These are phyloP conservation scores for Drosophila busckii DNA, from an alignment of 1,140 invertebrate genomes.

Conservation along the genomic window DNA sequence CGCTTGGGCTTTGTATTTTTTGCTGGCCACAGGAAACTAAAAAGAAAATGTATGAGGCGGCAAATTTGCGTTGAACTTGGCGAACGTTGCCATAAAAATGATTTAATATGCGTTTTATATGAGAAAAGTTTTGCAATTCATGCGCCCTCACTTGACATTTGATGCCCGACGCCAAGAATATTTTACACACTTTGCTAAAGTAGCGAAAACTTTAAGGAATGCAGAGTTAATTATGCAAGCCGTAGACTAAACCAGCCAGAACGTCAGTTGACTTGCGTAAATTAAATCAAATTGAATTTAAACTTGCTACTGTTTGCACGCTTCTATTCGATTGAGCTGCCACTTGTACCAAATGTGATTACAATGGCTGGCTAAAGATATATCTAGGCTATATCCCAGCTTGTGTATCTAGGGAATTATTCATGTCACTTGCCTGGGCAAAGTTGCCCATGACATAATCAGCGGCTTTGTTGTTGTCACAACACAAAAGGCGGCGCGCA, in stretches of 20 bases:
- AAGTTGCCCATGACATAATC: conserved; percentile 20
- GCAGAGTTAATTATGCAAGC: conserved; percentile 27
- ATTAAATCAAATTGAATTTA: conserved; percentile 37
- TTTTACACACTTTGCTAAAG: conserved; percentile 2
- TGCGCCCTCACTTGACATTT: conserved; percentile 23
- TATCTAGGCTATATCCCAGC: background rate
- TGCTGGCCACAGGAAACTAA: conserved; percentile 16
- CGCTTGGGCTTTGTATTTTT: too few relatives aligned
- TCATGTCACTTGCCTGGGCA: conserved; percentile 28
- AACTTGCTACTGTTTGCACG: conserved; percentile 30
- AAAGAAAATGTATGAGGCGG: conserved; percentile 10
- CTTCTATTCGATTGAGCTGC: conserved; percentile 26
- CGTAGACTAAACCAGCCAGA: conserved; percentile 1
- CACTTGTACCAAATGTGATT: conserved; percentile 36
- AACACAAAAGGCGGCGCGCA: conserved; percentile 1
- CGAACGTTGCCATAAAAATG: conserved; percentile 35
- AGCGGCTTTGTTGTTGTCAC: conserved; percentile 20
- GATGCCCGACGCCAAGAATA: background rate
- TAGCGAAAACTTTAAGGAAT: conserved; percentile 1
- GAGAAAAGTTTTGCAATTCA: conserved; percentile 45
- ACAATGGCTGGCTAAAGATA: conserved; percentile 4
- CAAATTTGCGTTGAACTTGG: conserved; percentile 22
- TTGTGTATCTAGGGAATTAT: conserved; percentile 20
- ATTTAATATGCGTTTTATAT: conserved; percentile 46
- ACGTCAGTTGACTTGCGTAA: conserved; percentile 20